Base-by-base conservation (phyloP, 2,113 vertebrate genomes). In the Equus przewalskii region DNA sequence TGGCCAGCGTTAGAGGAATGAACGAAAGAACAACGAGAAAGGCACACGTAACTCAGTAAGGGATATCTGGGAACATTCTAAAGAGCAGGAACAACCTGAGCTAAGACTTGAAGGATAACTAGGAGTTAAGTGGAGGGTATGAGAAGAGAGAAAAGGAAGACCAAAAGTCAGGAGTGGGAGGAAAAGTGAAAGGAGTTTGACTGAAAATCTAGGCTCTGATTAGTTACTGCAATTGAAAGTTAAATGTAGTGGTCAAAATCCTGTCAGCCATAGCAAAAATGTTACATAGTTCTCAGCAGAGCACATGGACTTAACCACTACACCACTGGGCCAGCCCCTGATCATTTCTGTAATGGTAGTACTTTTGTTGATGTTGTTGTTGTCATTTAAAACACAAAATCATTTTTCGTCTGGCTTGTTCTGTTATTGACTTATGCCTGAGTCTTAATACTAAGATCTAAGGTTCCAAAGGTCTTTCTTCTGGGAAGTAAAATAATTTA, bases 391-490 rank as follows among this genome's bases (percentile, higher is more conserved):
- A 49, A 67, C 58, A 82, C 21, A 60, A 90, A 93, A 75, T 58
- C 46, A 80, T 88, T 89, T 56, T 88, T 97, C 10, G 10, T 44
- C 12, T 91, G 21, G 30, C 70, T 64, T 13, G 21, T 93, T 87
- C 26, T 88, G 73, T 54, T 56, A 73, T 7, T 89, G 80, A 75
- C 44, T 94, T 65, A 72, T 24, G 19, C 46, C 54, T 69, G 46
- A 86, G n/a, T 86, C 36, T 75, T 70, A 76, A 70, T 51, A 26
- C 64, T 58, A 69, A 91, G 65, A 91, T 79, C 44, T 69, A 90
- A 80, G 67, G 8, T 95, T 85, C 44, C 72, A 22, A 85, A 86
- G 46, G 41, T 49, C 70, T 84, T 97, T 79, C 49, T 91, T 96
- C 70, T 15, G 46, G 56, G 60, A 92, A 81, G 33, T 83, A 88